Conservation (phyloP, 2,113 vertebrate genomes). For the Aegotheles bennettii region DNA sequence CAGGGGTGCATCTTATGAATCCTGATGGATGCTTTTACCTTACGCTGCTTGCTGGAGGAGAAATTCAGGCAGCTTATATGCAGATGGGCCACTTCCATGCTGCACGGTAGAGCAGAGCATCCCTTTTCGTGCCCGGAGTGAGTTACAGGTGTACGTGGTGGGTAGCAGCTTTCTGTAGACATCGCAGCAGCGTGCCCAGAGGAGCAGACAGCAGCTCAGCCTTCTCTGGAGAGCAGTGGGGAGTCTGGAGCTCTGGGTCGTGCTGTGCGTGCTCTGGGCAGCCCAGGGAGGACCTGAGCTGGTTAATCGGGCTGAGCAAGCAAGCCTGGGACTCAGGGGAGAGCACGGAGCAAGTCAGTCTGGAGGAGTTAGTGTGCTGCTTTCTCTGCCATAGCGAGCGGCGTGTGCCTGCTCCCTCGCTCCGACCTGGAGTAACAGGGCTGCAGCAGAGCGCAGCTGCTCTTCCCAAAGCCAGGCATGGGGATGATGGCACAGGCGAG, state of each 20-base stretch:
- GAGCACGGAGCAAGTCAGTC: background rate
- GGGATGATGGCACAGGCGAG: background rate
- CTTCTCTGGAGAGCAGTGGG: background rate
- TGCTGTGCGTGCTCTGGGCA: background rate
- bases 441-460: background rate
- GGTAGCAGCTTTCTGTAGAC: background rate
- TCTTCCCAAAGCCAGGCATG: background rate
- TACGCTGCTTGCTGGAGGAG: background rate
- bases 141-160: slow-evolving; percentile 53
- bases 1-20: slow-evolving; percentile 57
- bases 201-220: background rate
- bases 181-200: background rate
- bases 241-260: background rate
- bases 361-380: background rate
- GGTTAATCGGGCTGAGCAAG: background rate
- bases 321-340: background rate
- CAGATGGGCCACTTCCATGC: slow-evolving; percentile 16
- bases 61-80: slow-evolving; percentile 18
- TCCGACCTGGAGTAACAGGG: background rate
- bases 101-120: background rate
- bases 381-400: background rate
- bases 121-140: slow-evolving; percentile 29
- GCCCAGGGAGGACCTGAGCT: background rate
- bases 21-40: slow-evolving; percentile 50
- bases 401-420: background rate